Evolutionary conservation across 2,113 vertebrate genomes (phyloP), one percentile per base, ranked within the genome.

Genomic region (Calidris pugnax): DNA sequence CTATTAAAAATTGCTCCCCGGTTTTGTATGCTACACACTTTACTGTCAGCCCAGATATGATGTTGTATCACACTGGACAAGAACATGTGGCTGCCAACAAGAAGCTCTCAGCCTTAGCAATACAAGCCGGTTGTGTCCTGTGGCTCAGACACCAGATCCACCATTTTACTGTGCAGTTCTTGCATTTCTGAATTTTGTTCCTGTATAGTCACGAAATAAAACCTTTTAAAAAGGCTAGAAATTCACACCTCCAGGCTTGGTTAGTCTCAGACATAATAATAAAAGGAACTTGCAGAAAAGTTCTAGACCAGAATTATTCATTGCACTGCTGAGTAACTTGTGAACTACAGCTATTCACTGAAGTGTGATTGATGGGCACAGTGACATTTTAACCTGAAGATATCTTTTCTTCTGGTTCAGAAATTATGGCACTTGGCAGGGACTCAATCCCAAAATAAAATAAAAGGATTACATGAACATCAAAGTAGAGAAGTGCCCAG

Each of bases 341-440:
- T 83, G 84, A 94, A 64, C 51, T 93, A 56, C 74, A 90, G 77
- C 51, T 83, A 37, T 89, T 84, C 73, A 87, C 2, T 90, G 89
- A 87, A 95, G 68, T 79, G 77, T 96, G 93, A 96, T 80, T 96
- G 95, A 97, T 90, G 56, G 68, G 64, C 56, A 87, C 39, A 39
- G 78, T 95, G 94, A 84, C 95, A 94, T 95, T 96, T 97, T 95
- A 95, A 96, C 95, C 95, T 69, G 63, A 95, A 93, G 92, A 73
- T 91, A 89, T 94, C 85, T 95, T 95, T 91, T 95, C 63, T 96
- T 95, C 87, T 90, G 89, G 59, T 94, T 97, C 92, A 96, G 62
- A 93, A 92, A 89, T 84, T 87, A 81, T 68, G 63, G 72, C 28
- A 59, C 53, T 96, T 94, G 89, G 80, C 74, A 87, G 74, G 53